Conservation (phyloP, 2,888 invertebrate species). For the Drosophila merina region DNA sequence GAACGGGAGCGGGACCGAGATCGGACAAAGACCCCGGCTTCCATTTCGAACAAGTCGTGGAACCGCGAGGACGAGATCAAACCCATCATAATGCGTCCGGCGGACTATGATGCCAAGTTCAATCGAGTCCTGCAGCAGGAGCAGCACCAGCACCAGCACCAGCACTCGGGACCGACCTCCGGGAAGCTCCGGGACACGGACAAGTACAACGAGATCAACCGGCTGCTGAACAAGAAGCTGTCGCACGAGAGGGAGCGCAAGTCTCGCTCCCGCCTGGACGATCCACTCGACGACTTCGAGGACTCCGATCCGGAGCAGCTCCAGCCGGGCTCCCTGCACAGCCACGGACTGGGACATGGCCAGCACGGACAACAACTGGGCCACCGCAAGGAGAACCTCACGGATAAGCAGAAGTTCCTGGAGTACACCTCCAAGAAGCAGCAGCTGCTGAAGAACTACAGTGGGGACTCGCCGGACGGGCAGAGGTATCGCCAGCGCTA, state of each 20-base stretch:
- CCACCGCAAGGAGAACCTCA: constrained; percentile 83
- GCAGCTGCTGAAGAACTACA: constrained; percentile 72
- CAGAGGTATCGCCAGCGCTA: constrained; percentile 82
- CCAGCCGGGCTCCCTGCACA: constrained; percentile 23
- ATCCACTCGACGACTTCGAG: constrained; percentile 70
- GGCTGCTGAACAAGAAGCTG: constrained; percentile 81
- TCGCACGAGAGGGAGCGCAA: constrained; percentile 54
- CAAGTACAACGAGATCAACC: constrained; percentile 82
- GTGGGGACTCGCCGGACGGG: constrained; percentile 77
- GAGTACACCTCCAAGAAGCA: constrained; percentile 80
- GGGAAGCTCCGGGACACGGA: constrained; percentile 76
- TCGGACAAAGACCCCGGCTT: constrained; percentile 55
- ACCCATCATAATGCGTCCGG: constrained; percentile 83
- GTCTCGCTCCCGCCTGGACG: constrained; percentile 59
- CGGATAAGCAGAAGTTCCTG: constrained; percentile 83
- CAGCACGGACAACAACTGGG: constrained; percentile 24
- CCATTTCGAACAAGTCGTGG: constrained; percentile 70
- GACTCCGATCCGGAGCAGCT: constrained; percentile 77
- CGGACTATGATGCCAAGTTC: constrained; percentile 83
- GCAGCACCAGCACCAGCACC: constrained; percentile 58
- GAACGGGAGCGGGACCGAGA: constrained; percentile 47
- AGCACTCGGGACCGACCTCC: not conserved
- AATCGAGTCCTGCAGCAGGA: constrained; percentile 82
- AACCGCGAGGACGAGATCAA: constrained; percentile 83
- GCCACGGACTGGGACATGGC: constrained; percentile 1